These are phyloP conservation scores for Entomobrya proxima DNA, from an alignment of 2,888 invertebrate species.

Conservation along the genomic window DNA sequence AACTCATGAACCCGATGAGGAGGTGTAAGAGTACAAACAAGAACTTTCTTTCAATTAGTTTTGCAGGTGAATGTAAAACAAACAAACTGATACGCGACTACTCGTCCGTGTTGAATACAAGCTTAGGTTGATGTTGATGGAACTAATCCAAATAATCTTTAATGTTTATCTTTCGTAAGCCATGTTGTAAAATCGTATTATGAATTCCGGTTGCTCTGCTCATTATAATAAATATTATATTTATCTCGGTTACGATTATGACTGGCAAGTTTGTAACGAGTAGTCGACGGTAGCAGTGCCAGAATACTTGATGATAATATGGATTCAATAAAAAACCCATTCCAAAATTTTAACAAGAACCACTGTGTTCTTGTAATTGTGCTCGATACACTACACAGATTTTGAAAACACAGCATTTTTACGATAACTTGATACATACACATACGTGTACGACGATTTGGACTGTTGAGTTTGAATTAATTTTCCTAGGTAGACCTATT, in stretches of 20 bases:
- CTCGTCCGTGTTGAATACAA: conserved; percentile 3
- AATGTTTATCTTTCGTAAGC: conserved; percentile 58
- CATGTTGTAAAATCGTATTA: conserved; percentile 56
- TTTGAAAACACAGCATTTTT: not conserved
- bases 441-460: no score
- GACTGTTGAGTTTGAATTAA: no score
- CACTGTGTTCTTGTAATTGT: not conserved
- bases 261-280: conserved; percentile 41
- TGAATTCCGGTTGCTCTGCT: conserved; percentile 59
- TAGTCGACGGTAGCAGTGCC: conserved; percentile 13
- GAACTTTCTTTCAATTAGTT: conserved; percentile 61
- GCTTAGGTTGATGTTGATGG: conserved; percentile 38
- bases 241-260: conserved; percentile 50
- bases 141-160: conserved; percentile 62
- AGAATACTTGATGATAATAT: conserved; percentile 29
- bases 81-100: conserved; percentile 18
- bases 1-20: conserved; percentile 11
- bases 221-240: conserved; percentile 55
- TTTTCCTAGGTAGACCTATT: no score
- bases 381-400: not conserved
- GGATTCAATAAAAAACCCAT: conserved; percentile 11
- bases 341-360: conserved; percentile 11
- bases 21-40: conserved; percentile 32
- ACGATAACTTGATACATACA: no score
- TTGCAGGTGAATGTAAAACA: conserved; percentile 26